These are phyloP conservation scores for Andrena dorsata DNA, from an alignment of 2,888 invertebrate species.

Conservation along the genomic window DNA sequence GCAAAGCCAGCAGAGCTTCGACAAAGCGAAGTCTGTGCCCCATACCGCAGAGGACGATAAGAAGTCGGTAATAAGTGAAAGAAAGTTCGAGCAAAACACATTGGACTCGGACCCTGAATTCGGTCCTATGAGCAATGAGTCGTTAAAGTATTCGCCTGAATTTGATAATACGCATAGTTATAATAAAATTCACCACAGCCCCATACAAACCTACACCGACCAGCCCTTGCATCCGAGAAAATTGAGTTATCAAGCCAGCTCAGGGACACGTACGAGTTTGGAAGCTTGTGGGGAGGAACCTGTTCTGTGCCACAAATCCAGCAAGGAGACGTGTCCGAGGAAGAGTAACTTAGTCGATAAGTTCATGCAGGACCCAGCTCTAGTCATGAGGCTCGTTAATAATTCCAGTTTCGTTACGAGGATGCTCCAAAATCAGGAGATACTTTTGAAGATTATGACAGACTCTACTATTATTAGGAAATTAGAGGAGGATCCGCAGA, in stretches of 20 bases:
- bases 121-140: slow-evolving; percentile 25
- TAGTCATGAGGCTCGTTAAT: slow-evolving; percentile 75
- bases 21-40: slow-evolving; percentile 36
- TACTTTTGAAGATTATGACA: slow-evolving; percentile 76
- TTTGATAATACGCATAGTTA: slow-evolving; percentile 51
- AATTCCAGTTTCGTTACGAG: slow-evolving; percentile 78
- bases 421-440: slow-evolving; percentile 76
- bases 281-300: slow-evolving; percentile 55
- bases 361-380: slow-evolving; percentile 71
- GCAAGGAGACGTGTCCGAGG: slow-evolving; percentile 67
- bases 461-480: slow-evolving; percentile 73
- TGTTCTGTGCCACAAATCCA: slow-evolving; percentile 67
- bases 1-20: slow-evolving; percentile 32
- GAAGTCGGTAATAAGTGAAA: slow-evolving; percentile 5
- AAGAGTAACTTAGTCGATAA: slow-evolving; percentile 63
- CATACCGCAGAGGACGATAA: slow-evolving; percentile 33
- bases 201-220: slow-evolving; percentile 38
- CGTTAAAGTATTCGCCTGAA: slow-evolving; percentile 47
- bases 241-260: slow-evolving; percentile 21
- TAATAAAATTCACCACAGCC: slow-evolving; percentile 47
- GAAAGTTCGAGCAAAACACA: slow-evolving; percentile 54
- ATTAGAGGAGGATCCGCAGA: slow-evolving; percentile 78
- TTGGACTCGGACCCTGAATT: slow-evolving; percentile 51
- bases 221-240: slow-evolving; percentile 9
- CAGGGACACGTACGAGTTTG: slow-evolving; percentile 10